Percentiles rank a stretch among this genome's conserved stretches.
These are phyloP conservation scores for Cyclopterus lumpus DNA, from an alignment of 2,797 vertebrate genomes.

Conservation along the genomic window DNA sequence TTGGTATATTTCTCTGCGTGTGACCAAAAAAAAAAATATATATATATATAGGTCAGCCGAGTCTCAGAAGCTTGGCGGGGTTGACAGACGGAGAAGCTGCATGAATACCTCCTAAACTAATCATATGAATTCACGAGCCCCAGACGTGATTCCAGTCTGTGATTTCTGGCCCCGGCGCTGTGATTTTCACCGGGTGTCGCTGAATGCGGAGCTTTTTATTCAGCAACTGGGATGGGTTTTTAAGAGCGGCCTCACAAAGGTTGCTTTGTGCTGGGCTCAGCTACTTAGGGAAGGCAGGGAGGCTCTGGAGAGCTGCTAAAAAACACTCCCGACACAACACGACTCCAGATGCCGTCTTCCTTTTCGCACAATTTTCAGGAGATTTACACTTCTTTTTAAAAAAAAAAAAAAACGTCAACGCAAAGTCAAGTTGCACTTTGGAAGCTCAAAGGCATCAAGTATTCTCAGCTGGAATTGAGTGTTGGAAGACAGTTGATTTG, in stretches of 20 bases:
- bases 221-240: conserved; percentile 76
- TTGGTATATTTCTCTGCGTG: conserved; percentile 34
- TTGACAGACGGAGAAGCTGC: conserved; percentile 65
- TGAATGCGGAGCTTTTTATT: conserved; percentile 66
- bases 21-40: conserved; percentile 36
- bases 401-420: conserved; percentile 32
- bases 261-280: conserved; percentile 78
- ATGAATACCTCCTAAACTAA: conserved; percentile 72
- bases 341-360: conserved; percentile 67
- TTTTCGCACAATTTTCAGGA: conserved; percentile 32
- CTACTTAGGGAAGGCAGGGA: conserved; percentile 73
- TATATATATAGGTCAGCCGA: conserved; percentile 62
- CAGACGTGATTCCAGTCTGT: conserved; percentile 80
- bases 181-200: conserved; percentile 72
- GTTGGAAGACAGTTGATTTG: conserved; percentile 4
- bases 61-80: conserved; percentile 50
- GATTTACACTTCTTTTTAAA: conserved; percentile 20
- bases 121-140: conserved; percentile 70
- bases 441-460: not conserved
- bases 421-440: conserved; percentile 15
- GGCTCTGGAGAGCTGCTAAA: conserved; percentile 68
- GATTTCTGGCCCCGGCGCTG: conserved; percentile 80
- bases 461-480: not conserved
- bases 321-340: conserved; percentile 62
- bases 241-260: conserved; percentile 80